phyloP scores from a whole-genome alignment of 2,888 invertebrate genomes.

The Cerastoderma edule region DNA sequence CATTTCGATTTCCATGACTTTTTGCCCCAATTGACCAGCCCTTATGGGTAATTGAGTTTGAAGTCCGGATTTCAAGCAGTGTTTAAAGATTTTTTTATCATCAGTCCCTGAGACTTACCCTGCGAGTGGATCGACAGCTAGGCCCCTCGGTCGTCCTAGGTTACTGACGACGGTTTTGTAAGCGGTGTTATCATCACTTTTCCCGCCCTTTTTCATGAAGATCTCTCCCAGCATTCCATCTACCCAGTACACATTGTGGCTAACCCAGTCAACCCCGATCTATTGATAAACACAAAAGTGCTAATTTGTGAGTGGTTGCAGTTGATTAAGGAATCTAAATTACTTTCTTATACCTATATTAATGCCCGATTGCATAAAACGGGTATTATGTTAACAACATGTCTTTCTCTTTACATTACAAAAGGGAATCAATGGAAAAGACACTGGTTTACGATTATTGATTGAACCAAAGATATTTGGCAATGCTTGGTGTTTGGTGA shows the following conservation, averaged over 20 bases:
- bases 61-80: too few relatives aligned
- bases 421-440: neutral
- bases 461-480: neutral
- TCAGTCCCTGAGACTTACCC: constrained; percentile 52
- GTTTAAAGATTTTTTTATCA: too few relatives aligned
- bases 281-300: too few relatives aligned
- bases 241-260: constrained; percentile 55
- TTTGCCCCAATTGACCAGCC: too few relatives aligned
- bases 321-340: too few relatives aligned
- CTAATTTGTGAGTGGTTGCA: too few relatives aligned
- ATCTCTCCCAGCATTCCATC: constrained; percentile 46
- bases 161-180: constrained; percentile 32
- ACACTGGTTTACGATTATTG: neutral
- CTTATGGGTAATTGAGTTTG: too few relatives aligned
- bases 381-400: neutral
- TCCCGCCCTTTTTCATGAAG: constrained; percentile 44
- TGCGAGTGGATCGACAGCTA: constrained; percentile 57
- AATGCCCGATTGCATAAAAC: neutral
- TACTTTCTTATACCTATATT: neutral
- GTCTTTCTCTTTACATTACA: neutral
- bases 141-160: constrained; percentile 37
- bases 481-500: too few relatives aligned
- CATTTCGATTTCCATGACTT: too few relatives aligned
- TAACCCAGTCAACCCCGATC: constrained; percentile 58
- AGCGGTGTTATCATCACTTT: constrained; percentile 15